phyloP scores from a whole-genome alignment of 2,888 invertebrate genomes.

The Lasioglossum figueresi region DNA sequence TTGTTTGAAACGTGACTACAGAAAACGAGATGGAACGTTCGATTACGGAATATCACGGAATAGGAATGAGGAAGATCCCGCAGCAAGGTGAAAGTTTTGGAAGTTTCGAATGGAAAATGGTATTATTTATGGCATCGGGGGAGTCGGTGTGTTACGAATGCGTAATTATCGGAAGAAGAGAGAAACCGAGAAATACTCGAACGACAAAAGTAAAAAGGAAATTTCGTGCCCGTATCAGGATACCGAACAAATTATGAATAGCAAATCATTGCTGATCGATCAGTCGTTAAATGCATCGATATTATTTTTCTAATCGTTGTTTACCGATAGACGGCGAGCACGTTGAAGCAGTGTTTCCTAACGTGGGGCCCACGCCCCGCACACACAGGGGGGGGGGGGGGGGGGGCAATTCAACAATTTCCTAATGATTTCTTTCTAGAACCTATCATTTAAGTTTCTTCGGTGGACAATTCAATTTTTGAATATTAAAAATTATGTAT shows the following conservation, averaged over 20 bases:
- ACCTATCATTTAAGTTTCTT: no score
- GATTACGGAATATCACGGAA: not conserved
- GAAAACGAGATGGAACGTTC: slow-evolving; percentile 13
- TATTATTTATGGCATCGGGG: not conserved
- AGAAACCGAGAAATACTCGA: not conserved
- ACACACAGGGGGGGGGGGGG: no score
- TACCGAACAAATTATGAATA: not conserved
- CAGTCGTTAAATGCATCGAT: no score
- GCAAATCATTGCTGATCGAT: not conserved
- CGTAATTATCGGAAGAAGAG: not conserved
- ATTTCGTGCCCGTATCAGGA: not conserved
- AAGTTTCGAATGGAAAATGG: not conserved
- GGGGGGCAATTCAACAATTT: no score
- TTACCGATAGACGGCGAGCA: no score
- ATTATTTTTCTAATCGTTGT: no score
- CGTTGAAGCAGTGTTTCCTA: no score
- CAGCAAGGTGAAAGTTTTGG: not conserved
- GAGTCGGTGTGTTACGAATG: not conserved
- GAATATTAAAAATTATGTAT: no score
- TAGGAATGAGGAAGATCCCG: not conserved
- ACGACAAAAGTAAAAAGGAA: not conserved
- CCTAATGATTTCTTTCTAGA: no score
- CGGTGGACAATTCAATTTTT: no score
- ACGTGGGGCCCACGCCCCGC: no score
- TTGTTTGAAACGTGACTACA: slow-evolving; percentile 10